A percentile compares a stretch with the other conserved stretches of the same genome.
Conservation (phyloP, 2,888 invertebrate species). For the Argyra leucocephala region DNA sequence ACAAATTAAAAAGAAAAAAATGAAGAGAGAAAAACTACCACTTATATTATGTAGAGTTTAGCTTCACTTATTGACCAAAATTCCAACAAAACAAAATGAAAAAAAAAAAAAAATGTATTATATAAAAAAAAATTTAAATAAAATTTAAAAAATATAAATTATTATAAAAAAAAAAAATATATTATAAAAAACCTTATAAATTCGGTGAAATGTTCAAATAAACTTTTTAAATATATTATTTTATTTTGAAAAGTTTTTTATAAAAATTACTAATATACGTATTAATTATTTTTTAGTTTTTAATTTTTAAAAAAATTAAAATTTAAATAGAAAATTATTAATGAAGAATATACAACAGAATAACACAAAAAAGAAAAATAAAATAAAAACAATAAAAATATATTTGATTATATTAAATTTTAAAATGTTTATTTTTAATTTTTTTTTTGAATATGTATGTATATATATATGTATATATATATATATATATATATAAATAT, state of each 20-base stretch:
- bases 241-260: background rate
- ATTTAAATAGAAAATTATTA: no score
- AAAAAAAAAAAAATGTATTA: background rate
- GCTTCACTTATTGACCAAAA: conserved; percentile 6
- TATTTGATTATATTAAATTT: no score
- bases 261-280: background rate
- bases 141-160: background rate
- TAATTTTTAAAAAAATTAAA: no score
- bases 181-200: background rate
- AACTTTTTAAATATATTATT: background rate
- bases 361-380: no score
- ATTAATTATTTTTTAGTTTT: no score
- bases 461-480: background rate
- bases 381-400: no score
- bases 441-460: background rate
- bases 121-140: background rate
- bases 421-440: no score
- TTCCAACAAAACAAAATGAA: background rate
- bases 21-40: conserved; percentile 4
- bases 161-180: background rate
- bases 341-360: no score
- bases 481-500: background rate
- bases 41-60: conserved; percentile 6
- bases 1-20: background rate
- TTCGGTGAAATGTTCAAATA: conserved; percentile 4